phyloP scores from a whole-genome alignment of 2,888 invertebrate genomes.

The Alsophila aescularia region DNA sequence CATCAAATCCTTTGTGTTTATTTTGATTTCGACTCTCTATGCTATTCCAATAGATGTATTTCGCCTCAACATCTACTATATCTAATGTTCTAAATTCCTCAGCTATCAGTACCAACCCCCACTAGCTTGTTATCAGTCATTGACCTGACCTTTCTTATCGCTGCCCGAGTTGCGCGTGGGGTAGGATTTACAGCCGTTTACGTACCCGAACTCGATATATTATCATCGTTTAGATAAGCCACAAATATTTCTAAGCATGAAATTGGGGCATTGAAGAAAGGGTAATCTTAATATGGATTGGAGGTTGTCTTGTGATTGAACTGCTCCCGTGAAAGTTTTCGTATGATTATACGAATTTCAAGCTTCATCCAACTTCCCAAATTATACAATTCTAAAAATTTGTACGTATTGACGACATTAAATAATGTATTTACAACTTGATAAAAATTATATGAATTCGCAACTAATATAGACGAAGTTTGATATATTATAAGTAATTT shows the following conservation, averaged over 20 bases:
- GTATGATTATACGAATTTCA: no score
- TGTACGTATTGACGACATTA: no score
- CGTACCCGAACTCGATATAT: background rate
- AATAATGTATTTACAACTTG: no score
- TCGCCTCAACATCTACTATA: background rate
- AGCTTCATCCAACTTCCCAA: no score
- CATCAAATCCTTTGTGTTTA: no score
- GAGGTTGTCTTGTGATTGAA: background rate
- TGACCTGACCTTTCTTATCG: slow-evolving; percentile 52
- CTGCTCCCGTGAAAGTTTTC: background rate
- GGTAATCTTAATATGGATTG: background rate
- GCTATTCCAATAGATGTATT: no score
- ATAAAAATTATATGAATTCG: no score
- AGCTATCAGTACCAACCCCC: slow-evolving; percentile 15
- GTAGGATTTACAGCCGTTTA: slow-evolving; percentile 19
- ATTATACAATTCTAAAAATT: no score
- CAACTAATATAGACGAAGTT: no score
- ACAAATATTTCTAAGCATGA: background rate
- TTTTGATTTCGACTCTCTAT: no score
- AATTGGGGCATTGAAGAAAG: background rate
- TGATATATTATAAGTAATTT: no score
- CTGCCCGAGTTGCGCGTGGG: slow-evolving; percentile 14
- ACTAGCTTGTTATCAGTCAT: slow-evolving; percentile 47
- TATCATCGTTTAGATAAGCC: slow-evolving; percentile 7
- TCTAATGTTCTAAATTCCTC: background rate